Conservation (phyloP, 1,140 invertebrate species). For the Drosophila nigrodunni region DNA sequence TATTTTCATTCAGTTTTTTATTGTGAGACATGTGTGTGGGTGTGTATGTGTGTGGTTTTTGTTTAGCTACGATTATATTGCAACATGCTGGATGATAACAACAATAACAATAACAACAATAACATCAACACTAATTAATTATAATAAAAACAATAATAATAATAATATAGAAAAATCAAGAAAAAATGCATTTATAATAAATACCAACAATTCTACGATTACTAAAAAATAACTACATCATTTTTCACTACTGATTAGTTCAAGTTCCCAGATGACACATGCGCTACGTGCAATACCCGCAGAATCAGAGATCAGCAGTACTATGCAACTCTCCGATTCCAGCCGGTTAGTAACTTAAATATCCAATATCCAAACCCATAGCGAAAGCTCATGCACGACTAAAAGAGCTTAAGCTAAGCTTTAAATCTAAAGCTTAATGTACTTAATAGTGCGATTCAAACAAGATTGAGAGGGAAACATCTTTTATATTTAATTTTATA, state of each 20-base stretch:
- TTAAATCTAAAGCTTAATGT: constrained; percentile 29
- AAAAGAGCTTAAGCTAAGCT: constrained; percentile 24
- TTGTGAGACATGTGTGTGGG: constrained; percentile 15
- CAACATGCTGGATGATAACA: constrained; percentile 36
- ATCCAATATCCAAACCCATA: constrained; percentile 28
- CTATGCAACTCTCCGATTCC: background rate
- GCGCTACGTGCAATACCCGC: constrained; percentile 12
- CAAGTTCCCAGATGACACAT: constrained; percentile 14
- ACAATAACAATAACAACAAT: constrained; percentile 22
- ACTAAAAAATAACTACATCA: constrained; percentile 3
- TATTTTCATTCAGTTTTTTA: constrained; percentile 4
- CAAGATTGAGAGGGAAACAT: constrained; percentile 6
- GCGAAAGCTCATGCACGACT: constrained; percentile 18
- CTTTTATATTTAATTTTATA: too few relatives aligned
- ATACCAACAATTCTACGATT: constrained; percentile 21
- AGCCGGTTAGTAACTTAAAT: constrained; percentile 15
- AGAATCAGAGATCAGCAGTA: constrained; percentile 5
- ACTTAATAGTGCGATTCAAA: constrained; percentile 16
- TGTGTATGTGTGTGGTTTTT: constrained; percentile 7
- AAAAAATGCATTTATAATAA: constrained; percentile 2
- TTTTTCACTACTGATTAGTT: constrained; percentile 18
- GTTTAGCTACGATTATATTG: constrained; percentile 39
- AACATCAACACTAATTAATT: background rate
- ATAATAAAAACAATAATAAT: constrained; percentile 16
- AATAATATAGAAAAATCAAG: constrained; percentile 12